Evolutionary conservation across 2,797 vertebrate genomes (phyloP).

Genomic region (Coluber constrictor): DNA sequence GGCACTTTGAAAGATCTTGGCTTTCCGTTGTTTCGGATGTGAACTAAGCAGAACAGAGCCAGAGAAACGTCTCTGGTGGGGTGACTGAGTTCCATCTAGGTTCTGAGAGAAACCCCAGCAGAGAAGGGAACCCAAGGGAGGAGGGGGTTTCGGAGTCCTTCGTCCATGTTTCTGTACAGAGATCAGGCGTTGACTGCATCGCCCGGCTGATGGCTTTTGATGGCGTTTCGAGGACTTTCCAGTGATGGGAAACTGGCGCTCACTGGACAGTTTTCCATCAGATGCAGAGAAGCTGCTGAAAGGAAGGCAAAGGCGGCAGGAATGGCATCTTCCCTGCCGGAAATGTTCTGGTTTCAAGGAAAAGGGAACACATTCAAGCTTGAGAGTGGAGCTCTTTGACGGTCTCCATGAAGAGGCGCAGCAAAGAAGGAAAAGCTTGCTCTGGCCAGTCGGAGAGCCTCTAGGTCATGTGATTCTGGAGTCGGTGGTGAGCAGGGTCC

Average conservation of each 20-base stretch:
- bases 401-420: conserved; percentile 2
- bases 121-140: background rate
- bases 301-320: background rate
- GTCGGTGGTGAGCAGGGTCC: conserved; percentile 28
- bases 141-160: background rate
- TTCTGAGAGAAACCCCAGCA: conserved; percentile 1
- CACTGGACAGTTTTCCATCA: background rate
- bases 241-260: background rate
- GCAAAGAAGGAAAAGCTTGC: background rate
- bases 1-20: conserved; percentile 37
- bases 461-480: conserved; percentile 74
- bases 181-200: background rate
- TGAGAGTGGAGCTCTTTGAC: conserved; percentile 1
- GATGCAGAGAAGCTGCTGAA: background rate
- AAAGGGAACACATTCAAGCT: background rate
- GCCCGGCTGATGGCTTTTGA: background rate
- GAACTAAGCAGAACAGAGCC: background rate
- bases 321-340: background rate
- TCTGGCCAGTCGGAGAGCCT: conserved; percentile 25
- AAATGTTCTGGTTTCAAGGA: background rate
- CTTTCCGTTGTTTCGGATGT: background rate
- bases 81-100: background rate
- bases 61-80: background rate
- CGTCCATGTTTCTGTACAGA: background rate
- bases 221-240: background rate